Evolutionary conservation across 2,888 invertebrate species (phyloP), one percentile per base, ranked within the genome.

Genomic region (Harmothoe impar): DNA sequence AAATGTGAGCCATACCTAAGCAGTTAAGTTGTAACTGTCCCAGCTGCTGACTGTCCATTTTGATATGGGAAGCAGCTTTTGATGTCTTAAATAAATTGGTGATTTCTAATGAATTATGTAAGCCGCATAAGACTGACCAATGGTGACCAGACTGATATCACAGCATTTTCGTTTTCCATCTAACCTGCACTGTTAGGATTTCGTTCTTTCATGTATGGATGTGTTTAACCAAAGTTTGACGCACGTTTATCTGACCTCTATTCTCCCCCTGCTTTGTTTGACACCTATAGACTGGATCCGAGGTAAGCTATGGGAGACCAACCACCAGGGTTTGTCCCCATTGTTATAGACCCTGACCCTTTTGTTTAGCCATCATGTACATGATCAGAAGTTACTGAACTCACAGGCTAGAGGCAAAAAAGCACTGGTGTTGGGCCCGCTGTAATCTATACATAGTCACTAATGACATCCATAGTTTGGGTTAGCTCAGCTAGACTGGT

Each of bases 211-310:
- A 72, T 72, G 29, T 72, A 12, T 25, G 72, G 72, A 15, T 81
- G 81, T 81, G 31, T 81, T 81, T 33, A 35, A 81, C 23, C 43
- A 15, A 43, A 33, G 81, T 81, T 81, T 43, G 35, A 33, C 33
- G 43, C 81, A 81, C 43, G 43, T 81, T 1, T 35, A 81, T 81
- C 81, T 81, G 15, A 81, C 81, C 23, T 43, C 43, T 20, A 15
- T 43, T 33, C 33, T 33, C 43, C 43, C 81, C 81, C 35, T 81
- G 35, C 43, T 81, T 81, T 81, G 81, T 81, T 81, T 81, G 43
- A 81, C 81, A 81, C 0, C 72, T 81, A 23, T 81, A 81, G 81
- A 43, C 81, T 81, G 81, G 81, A 81, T 33, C 43, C n/a, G 81
- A 81, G 81, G 81, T 81, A 81, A 81, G 81, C 33, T 31, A 43